Evolutionary conservation across 1,140 invertebrate species (phyloP).

Genomic region (Listronotus oregonensis): DNA sequence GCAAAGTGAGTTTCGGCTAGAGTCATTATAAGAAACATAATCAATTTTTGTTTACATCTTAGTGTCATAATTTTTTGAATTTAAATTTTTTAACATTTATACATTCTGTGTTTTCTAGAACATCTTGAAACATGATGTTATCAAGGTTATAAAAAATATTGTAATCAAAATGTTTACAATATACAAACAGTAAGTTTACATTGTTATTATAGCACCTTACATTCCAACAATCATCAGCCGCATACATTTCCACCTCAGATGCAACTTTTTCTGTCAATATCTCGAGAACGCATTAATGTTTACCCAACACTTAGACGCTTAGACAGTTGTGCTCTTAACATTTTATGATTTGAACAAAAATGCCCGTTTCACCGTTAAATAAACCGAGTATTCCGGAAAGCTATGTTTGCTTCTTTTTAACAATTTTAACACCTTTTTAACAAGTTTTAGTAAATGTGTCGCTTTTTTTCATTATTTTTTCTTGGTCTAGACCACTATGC

Average conservation of each 20-base stretch:
- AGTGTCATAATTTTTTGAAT: too few relatives aligned
- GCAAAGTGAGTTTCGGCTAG: too few relatives aligned
- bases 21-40: too few relatives aligned
- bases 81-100: too few relatives aligned
- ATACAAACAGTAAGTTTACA: slow-evolving; percentile 16
- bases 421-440: slow-evolving; percentile 26
- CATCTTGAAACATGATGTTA: too few relatives aligned
- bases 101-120: too few relatives aligned
- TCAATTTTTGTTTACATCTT: too few relatives aligned
- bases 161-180: slow-evolving; percentile 9
- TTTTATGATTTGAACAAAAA: slow-evolving; percentile 36
- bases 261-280: slow-evolving; percentile 35
- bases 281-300: slow-evolving; percentile 23
- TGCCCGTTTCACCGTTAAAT: slow-evolving; percentile 32
- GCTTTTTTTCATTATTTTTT: too few relatives aligned
- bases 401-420: slow-evolving; percentile 29
- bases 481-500: too few relatives aligned
- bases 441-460: not conserved
- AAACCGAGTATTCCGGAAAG: slow-evolving; percentile 24
- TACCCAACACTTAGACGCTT: slow-evolving; percentile 31
- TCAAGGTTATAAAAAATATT: not conserved
- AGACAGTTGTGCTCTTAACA: slow-evolving; percentile 17
- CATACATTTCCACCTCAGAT: slow-evolving; percentile 16
- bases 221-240: slow-evolving; percentile 3
- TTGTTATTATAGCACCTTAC: slow-evolving; percentile 29